A percentile compares a stretch with the other conserved stretches of the same genome.
These are phyloP conservation scores for Hypercompe scribonia DNA, from an alignment of 2,888 invertebrate species.

Conservation along the genomic window DNA sequence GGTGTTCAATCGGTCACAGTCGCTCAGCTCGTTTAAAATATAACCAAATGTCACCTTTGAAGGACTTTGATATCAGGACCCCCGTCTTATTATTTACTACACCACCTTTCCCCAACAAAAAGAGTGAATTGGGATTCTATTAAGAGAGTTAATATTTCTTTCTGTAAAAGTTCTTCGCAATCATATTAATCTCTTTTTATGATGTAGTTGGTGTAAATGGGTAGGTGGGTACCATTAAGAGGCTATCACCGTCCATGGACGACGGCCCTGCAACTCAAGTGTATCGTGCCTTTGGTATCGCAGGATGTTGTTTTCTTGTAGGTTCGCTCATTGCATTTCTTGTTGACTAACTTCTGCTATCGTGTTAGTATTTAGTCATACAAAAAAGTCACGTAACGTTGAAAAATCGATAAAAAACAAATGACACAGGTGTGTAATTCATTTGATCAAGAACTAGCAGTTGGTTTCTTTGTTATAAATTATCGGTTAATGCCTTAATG, in stretches of 20 bases:
- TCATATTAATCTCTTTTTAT: no score
- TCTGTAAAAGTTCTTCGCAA: no score
- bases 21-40: slow-evolving; percentile 66
- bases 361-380: not conserved
- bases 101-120: no score
- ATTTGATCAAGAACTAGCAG: slow-evolving; percentile 32
- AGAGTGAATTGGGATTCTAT: no score
- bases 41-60: slow-evolving; percentile 57
- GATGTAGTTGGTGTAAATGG: no score
- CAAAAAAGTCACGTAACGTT: not conserved
- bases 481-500: not conserved
- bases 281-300: no score
- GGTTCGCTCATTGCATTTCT: no score
- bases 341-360: not conserved
- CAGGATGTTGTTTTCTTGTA: no score
- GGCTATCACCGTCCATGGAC: no score
- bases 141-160: no score
- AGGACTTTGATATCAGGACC: not conserved
- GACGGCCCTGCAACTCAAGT: no score
- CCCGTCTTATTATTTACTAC: not conserved
- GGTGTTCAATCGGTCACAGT: slow-evolving; percentile 68
- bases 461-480: not conserved
- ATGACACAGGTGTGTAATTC: not conserved
- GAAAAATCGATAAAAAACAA: slow-evolving; percentile 3
- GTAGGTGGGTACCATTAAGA: no score